Conservation (phyloP, 2,113 vertebrate genomes). For the Dipodomys spectabilis region DNA sequence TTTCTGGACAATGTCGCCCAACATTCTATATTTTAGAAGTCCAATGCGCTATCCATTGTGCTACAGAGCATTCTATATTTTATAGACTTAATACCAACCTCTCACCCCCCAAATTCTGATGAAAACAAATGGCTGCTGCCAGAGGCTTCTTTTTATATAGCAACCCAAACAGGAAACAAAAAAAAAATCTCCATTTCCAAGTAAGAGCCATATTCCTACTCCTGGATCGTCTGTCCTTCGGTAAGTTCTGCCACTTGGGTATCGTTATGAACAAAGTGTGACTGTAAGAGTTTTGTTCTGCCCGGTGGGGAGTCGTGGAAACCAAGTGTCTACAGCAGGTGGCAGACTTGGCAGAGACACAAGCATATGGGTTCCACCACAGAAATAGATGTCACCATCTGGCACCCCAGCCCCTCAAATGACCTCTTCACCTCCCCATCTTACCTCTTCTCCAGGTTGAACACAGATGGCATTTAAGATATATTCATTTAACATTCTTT, state of each 20-base stretch:
- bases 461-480: slow-evolving; percentile 45
- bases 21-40: no score
- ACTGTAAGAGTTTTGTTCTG: slow-evolving; percentile 41
- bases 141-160: slow-evolving; percentile 13
- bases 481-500: slow-evolving; percentile 12
- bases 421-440: neutral
- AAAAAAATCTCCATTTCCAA: neutral
- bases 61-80: neutral
- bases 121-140: neutral
- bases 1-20: no score
- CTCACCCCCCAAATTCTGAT: neutral
- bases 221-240: neutral
- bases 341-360: slow-evolving; percentile 52
- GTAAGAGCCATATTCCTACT: neutral
- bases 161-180: neutral
- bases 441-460: slow-evolving; percentile 10
- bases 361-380: slow-evolving; percentile 40
- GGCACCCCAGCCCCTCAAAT: slow-evolving; percentile 22
- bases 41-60: no score
- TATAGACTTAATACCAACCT: neutral
- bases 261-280: neutral
- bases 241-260: neutral
- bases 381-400: slow-evolving; percentile 73
- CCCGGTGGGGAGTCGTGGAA: neutral
- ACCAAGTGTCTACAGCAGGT: slow-evolving; percentile 33